These are phyloP conservation scores for Lophura nycthemera DNA, from an alignment of 2,113 vertebrate species.

Conservation along the genomic window DNA sequence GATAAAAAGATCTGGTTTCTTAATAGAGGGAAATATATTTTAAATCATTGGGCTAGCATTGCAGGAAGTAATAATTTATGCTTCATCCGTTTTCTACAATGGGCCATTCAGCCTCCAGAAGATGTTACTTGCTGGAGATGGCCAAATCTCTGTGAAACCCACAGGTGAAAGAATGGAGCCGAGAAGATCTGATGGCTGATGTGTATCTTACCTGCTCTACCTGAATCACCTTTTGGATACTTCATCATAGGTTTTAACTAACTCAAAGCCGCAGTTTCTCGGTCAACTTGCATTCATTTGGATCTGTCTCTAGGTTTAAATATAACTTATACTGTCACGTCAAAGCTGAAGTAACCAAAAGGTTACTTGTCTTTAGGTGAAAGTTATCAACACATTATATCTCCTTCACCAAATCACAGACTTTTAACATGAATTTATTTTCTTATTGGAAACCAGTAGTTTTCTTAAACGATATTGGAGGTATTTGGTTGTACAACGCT, in stretches of 20 bases:
- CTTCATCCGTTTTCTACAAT: neutral
- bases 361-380: too few relatives aligned
- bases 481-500: neutral
- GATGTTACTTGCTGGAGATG: neutral
- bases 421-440: neutral
- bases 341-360: neutral
- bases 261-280: neutral
- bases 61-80: neutral
- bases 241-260: neutral
- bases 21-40: neutral
- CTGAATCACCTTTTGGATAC: neutral
- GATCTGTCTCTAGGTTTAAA: neutral
- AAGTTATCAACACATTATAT: neutral
- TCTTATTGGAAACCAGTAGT: neutral
- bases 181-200: neutral
- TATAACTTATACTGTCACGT: neutral
- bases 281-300: neutral
- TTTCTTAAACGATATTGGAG: neutral
- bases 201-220: neutral
- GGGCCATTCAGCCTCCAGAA: neutral
- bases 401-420: neutral
- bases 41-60: neutral
- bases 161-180: neutral
- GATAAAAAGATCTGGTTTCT: neutral
- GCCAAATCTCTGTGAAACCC: neutral